Evolutionary conservation across 1,140 invertebrate species (phyloP).

Genomic region (Hycleus phaleratus): DNA sequence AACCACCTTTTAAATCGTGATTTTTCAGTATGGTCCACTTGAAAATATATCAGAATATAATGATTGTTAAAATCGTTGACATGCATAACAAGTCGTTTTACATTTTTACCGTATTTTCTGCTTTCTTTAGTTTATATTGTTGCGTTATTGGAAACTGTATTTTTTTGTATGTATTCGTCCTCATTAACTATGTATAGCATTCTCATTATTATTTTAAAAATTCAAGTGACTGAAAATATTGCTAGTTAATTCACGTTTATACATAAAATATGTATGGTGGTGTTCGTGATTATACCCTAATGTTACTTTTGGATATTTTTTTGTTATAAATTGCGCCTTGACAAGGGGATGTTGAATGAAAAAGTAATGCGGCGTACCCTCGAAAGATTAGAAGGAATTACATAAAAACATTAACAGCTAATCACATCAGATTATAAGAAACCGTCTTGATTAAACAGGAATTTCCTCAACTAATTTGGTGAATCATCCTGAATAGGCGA

Average conservation of each 20-base stretch:
- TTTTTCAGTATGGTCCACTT: slow-evolving; percentile 1
- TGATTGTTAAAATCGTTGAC: slow-evolving; percentile 15
- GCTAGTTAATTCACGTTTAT: too few relatives aligned
- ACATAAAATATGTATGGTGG: too few relatives aligned
- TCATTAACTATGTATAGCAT: background rate
- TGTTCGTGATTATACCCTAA: too few relatives aligned
- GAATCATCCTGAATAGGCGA: background rate
- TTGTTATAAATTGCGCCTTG: too few relatives aligned
- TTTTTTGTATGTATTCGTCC: background rate
- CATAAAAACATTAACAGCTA: slow-evolving; percentile 15
- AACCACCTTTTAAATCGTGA: background rate
- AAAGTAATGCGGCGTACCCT: slow-evolving; percentile 8
- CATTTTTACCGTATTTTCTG: slow-evolving; percentile 2
- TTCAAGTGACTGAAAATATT: too few relatives aligned
- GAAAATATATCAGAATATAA: slow-evolving; percentile 16
- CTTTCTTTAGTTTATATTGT: too few relatives aligned
- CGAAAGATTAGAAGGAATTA: slow-evolving; percentile 8
- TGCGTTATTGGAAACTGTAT: too few relatives aligned
- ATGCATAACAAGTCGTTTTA: slow-evolving; percentile 14
- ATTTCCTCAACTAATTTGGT: slow-evolving; percentile 4
- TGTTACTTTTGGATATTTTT: too few relatives aligned
- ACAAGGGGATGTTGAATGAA: background rate
- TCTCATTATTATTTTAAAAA: too few relatives aligned
- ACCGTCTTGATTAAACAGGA: slow-evolving; percentile 14
- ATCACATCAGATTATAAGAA: slow-evolving; percentile 12